Evolutionary conservation across 2,113 vertebrate species (phyloP), one percentile per base, ranked within the genome.

Genomic region (Takifugu flavidus): DNA sequence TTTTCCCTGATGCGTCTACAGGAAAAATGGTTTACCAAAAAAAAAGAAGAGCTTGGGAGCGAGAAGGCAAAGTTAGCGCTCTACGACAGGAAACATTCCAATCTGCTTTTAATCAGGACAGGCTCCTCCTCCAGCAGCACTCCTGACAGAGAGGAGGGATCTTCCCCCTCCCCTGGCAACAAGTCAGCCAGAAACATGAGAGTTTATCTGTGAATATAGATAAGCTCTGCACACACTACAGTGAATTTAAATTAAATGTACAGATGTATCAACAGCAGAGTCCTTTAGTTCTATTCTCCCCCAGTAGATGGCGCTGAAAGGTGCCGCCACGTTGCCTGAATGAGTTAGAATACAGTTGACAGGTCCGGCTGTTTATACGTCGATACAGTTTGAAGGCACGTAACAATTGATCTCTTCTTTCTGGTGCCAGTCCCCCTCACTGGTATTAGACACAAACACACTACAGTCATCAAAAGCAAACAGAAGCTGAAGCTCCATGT

Each of bases 61-160:
- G n/a, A 65, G 54, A 66, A 74, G 75, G 77, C 71, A 74, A 70
- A 82, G 82, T 82, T 82, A 90, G 89, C 87, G 73, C 59, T 56
- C 90, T 91, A 81, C 70, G 90, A 90, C 93, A 94, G 94, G 93
- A 96, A 96, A 89, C 74, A 43, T 80, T 86, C 86, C 88, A 82
- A 91, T 93, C 94, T 95, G 95, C 92, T 93, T 93, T 91, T 91
- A 94, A 95, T 95, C 93, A 94, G 77, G 69, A 82, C 69, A 65
- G 39, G 46, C 74, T 75, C 70, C 79, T 84, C 81, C 74, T 71
- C 79, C 80, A 29, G 58, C 31, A 27, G 25, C 63, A 65, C 67
- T 67, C 62, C 69, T 70, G 67, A 77, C 64, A 76, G 55, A 76
- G 55, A 74, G 67, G 59, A 78, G 75, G 75, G 58, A 74, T 80